These are phyloP conservation scores for Hydrolagus affinis DNA, from an alignment of 2,113 vertebrate species.

Conservation along the genomic window DNA sequence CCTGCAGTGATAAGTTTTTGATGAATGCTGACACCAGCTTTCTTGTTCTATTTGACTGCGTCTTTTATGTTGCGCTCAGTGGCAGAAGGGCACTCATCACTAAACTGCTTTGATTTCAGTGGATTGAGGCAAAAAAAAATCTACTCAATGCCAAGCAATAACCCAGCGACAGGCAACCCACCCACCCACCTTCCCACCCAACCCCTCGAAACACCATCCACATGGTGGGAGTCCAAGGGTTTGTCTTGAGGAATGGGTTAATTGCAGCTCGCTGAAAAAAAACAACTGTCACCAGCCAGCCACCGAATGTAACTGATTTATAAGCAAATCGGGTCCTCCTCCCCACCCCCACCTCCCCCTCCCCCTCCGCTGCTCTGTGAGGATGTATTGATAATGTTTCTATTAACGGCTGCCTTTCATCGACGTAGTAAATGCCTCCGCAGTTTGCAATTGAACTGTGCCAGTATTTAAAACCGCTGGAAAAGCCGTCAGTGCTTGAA, in stretches of 20 bases:
- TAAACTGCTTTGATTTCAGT: neutral
- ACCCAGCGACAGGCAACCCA: no score
- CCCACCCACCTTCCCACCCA: no score
- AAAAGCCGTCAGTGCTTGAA: conserved; percentile 27
- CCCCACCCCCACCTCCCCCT: no score
- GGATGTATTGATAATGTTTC: conserved; percentile 29
- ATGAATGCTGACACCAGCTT: neutral
- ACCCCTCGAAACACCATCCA: no score
- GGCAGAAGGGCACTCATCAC: neutral
- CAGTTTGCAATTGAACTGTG: conserved; percentile 19
- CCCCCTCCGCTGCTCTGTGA: neutral
- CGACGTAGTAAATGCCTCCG: conserved; percentile 23
- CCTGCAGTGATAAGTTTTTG: neutral
- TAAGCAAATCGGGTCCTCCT: neutral
- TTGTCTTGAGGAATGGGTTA: conserved; percentile 7
- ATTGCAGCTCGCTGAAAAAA: conserved; percentile 9
- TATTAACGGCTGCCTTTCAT: conserved; percentile 1
- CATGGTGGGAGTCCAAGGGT: no score
- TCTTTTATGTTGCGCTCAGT: neutral
- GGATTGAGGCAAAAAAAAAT: neutral
- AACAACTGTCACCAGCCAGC: neutral
- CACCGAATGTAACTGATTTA: conserved; percentile 7
- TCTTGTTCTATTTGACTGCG: neutral
- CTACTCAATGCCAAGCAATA: neutral
- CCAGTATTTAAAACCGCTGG: conserved; percentile 10